These are phyloP conservation scores for Gambelia wislizenii DNA, from an alignment of 2,797 vertebrate species.

Conservation along the genomic window DNA sequence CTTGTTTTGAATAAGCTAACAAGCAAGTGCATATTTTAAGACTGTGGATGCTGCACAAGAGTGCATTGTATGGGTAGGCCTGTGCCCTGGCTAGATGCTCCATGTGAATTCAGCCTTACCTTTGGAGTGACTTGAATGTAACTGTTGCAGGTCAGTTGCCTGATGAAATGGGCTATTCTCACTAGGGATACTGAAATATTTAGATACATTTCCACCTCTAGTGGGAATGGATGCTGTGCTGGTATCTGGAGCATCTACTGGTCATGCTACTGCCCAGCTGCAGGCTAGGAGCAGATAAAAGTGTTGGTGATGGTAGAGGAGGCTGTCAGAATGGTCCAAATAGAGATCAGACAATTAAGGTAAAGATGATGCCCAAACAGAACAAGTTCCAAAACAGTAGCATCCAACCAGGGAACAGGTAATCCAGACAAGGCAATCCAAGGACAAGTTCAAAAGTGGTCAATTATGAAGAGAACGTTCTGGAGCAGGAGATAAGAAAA, in stretches of 20 bases:
- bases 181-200: too few species aligned
- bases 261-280: not conserved
- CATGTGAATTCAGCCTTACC: not conserved
- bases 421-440: not conserved
- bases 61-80: not conserved
- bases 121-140: too few species aligned
- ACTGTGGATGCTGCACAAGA: not conserved
- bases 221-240: not conserved
- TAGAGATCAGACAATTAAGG: too few species aligned
- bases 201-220: not conserved
- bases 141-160: not conserved
- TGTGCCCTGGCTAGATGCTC: not conserved
- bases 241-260: not conserved
- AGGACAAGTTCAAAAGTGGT: not conserved
- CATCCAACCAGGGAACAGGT: not conserved
- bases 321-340: too few species aligned
- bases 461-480: not conserved
- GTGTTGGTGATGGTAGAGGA: not conserved
- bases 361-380: not conserved
- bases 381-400: not conserved
- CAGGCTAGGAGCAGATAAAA: not conserved
- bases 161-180: not conserved
- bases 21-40: not conserved
- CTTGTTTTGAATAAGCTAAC: not conserved
- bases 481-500: not conserved